Percentiles rank a stretch among this genome's conserved stretches.
phyloP scores from a whole-genome alignment of 1,140 invertebrate species.

The Neodiprion pinetum region DNA sequence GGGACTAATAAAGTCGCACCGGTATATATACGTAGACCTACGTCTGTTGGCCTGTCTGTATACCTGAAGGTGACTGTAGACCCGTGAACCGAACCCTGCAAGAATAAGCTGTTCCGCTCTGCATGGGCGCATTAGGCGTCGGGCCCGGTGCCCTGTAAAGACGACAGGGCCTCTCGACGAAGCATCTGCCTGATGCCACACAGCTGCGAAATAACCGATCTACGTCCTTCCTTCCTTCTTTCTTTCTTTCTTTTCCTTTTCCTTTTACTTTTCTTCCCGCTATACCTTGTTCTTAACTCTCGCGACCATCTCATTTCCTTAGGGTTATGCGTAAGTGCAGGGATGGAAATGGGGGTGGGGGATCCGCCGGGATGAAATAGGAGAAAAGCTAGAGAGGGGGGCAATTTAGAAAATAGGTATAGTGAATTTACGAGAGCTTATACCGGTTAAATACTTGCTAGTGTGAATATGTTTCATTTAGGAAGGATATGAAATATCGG shows the following conservation, averaged over 20 bases:
- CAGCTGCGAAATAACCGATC: conserved; percentile 58
- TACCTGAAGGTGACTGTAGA: neutral
- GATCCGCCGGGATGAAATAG: no score
- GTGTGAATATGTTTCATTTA: no score
- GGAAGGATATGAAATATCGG: no score
- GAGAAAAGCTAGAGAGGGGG: no score
- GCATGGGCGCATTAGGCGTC: neutral
- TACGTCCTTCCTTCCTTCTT: conserved; percentile 33
- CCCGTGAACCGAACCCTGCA: neutral
- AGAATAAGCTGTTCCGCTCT: no score
- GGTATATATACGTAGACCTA: no score
- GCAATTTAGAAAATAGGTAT: no score
- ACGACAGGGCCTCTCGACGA: conserved; percentile 43
- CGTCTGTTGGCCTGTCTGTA: neutral
- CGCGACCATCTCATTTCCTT: conserved; percentile 8
- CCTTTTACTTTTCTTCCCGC: conserved; percentile 11
- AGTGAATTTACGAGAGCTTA: no score
- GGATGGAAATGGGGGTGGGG: no score
- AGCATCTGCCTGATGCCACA: conserved; percentile 56
- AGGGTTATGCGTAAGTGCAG: conserved; percentile 8
- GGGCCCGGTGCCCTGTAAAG: conserved; percentile 31
- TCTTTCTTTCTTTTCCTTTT: conserved; percentile 23
- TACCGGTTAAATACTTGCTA: no score
- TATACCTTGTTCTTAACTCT: conserved; percentile 20
- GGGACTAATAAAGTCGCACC: conserved; percentile 17